Base-by-base conservation (phyloP, 2,888 invertebrate genomes). In the Leucoma salicis region DNA sequence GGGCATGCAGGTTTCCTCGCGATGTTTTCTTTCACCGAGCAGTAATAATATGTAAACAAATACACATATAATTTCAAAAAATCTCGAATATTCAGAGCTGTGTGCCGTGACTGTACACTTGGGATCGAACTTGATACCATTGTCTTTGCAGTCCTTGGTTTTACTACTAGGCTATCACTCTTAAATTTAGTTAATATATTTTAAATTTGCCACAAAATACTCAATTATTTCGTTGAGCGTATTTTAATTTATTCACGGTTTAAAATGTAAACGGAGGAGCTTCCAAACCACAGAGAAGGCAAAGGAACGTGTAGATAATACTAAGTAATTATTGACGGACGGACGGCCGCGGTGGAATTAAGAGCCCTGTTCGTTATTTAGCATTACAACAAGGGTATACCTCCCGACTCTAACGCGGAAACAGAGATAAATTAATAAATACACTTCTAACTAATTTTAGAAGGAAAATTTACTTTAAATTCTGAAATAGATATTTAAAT, bases 221-320 rank as follows among this genome's bases (percentile, higher is more conserved):
- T 8, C 21, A 21, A 21, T 21, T 21, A 21, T 21, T 1, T 21
- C 5, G 8, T 35, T 34, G 16, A 40, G 34, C 27, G 33, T 11
- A 27, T 25, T n/a, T 27, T 14, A 31, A 31, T 35, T 16, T 31
- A 36, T 42, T 36, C 28, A 36, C 32, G 16, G 28, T 21, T 35
- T 31, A 28, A 37, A 33, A 42, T 36, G 37, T 18, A 15, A 37
- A 27, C 14, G 32, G 28, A 2, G 14, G 32, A 33, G 37, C 42
- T 18, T 16, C 16, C 29, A 15, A 31, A 36, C 25, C 41, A 3
- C 32, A 42, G 21, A 33, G 15, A 21, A 35, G 16, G 36, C 24
- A 32, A 37, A 13, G 28, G 25, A 35, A 37, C 28, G 36, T 33
- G 42, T 21, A 37, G 42, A 42, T 36, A 42, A 29, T 33, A 15